Evolutionary conservation across 1,140 invertebrate species (phyloP), one percentile per base, ranked within the genome.

Genomic region (Ceratoteleas bidentatus): DNA sequence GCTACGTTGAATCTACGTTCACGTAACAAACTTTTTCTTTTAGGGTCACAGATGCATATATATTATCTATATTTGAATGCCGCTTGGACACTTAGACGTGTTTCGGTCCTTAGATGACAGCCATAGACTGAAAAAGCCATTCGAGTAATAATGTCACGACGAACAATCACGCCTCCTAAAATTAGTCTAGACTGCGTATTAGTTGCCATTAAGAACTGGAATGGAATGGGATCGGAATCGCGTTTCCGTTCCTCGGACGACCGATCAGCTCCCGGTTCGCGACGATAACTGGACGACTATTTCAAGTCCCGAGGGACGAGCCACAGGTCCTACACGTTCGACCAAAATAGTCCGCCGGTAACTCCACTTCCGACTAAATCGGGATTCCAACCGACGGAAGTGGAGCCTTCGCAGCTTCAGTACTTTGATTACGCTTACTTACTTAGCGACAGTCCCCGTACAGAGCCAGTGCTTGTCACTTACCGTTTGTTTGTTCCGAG

Each of bases 81-180:
- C 79, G 85, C 89, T 91, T 91, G 88, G 87, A 91, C 62, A 88
- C 72, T 70, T 89, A 88, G 90, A 91, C 43, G 11, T 33, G 89
- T 84, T 78, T 49, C 6, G 11, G 13, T 10, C 38, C 32, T 65
- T 82, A 82, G 80, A 77, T 77, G 7, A 74, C 32, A 74, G 52
- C 34, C 13, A 72, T 76, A 81, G 57, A 75, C 36, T 74, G 60
- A 75, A 73, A 72, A 70, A 70, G 57, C 73, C 74, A 81, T 38
- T 58, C 15, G n/a, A 56, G 6, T 79, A 62, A 24, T 24, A 24
- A 24, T 24, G 24, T 24, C 24, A 61, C 36, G 16, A 56, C 36
- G 13, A 64, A 56, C 6, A 15, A 62, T 79, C 61, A 72, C 61
- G 68, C 66, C 45, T 72, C 32, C 49, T 69, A 66, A 68, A 47